Evolutionary conservation across 2,888 invertebrate species (phyloP).

Genomic region (Phengaris arion): DNA sequence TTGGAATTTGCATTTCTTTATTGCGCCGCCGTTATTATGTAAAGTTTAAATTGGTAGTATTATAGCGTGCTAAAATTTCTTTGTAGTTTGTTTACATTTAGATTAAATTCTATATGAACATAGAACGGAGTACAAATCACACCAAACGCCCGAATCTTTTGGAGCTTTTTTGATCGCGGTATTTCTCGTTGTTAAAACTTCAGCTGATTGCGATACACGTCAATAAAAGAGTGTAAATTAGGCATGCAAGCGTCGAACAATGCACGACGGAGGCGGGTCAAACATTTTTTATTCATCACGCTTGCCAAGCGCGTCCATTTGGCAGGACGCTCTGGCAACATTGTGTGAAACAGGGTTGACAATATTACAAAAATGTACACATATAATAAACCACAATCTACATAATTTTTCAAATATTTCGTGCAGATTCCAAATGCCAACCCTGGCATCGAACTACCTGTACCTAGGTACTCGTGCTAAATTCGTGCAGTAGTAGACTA

Average conservation of each 20-base stretch:
- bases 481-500: too few relatives aligned
- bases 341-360: background rate
- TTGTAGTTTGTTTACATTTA: too few relatives aligned
- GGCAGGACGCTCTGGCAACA: conserved; percentile 17
- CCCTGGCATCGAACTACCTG: background rate
- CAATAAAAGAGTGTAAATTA: conserved; percentile 6
- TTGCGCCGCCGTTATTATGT: too few relatives aligned
- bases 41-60: too few relatives aligned
- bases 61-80: too few relatives aligned
- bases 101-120: too few relatives aligned
- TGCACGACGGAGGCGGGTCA: conserved; percentile 7
- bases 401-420: background rate
- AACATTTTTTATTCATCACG: conserved; percentile 17
- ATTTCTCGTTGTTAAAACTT: background rate
- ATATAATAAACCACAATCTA: background rate
- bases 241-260: conserved; percentile 19
- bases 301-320: conserved; percentile 24
- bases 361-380: background rate
- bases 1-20: too few relatives aligned
- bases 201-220: conserved; percentile 9
- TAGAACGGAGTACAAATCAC: too few relatives aligned
- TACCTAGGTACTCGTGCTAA: too few relatives aligned
- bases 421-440: background rate
- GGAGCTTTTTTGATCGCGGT: background rate
- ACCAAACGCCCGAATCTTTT: background rate